Evolutionary conservation across 2,888 invertebrate species (phyloP).

Genomic region (Aporophyla lueneburgensis): DNA sequence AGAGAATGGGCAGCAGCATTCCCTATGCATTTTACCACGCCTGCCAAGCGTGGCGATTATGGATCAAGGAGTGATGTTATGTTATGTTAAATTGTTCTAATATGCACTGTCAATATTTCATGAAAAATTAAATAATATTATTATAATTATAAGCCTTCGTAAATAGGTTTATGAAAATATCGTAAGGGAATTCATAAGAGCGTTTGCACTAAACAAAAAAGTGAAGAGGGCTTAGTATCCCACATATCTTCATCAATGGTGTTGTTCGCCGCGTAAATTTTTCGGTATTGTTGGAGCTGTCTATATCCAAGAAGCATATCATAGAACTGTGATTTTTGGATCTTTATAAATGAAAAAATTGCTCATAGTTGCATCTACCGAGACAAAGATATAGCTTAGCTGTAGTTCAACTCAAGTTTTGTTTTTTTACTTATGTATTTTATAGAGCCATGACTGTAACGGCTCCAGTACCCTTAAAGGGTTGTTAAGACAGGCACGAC

Average conservation of each 20-base stretch:
- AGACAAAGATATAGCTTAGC: background rate
- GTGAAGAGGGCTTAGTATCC: background rate
- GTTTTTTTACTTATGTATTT: no score
- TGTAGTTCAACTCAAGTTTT: background rate
- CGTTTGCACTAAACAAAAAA: constrained; percentile 5
- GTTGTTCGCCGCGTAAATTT: background rate
- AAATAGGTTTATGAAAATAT: background rate
- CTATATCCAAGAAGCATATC: background rate
- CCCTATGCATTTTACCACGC: no score
- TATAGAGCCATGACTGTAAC: background rate
- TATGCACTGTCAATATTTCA: no score
- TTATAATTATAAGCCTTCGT: no score
- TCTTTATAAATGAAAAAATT: background rate
- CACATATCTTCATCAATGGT: background rate
- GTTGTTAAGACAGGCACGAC: no score
- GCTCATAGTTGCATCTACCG: background rate
- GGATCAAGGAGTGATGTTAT: no score
- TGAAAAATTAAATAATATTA: no score
- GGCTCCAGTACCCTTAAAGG: background rate
- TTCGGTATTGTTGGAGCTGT: background rate
- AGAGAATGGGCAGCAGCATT: no score
- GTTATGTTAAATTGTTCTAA: no score
- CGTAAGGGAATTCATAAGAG: background rate
- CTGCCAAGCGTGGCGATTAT: no score
- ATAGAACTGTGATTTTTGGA: background rate